Evolutionary conservation across 2,113 vertebrate species (phyloP).

Genomic region (Sprattus sprattus): DNA sequence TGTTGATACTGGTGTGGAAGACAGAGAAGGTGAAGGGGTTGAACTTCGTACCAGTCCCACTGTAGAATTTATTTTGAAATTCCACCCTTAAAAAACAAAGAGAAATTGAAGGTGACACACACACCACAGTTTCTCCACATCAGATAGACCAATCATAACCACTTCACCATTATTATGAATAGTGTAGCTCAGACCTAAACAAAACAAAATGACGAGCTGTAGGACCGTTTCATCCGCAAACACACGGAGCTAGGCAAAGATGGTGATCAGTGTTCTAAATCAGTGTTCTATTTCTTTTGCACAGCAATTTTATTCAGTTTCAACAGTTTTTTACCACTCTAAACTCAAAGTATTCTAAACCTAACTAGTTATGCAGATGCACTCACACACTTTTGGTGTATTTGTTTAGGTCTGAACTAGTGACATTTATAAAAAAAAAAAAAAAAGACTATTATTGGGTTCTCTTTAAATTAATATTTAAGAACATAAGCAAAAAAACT

Average conservation of each 20-base stretch:
- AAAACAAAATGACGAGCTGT: neutral
- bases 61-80: slow-evolving; percentile 85
- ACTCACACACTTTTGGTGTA: neutral
- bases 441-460: neutral
- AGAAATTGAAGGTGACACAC: neutral
- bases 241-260: too few species aligned
- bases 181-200: neutral
- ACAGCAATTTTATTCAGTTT: too few species aligned
- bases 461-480: neutral
- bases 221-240: too few species aligned
- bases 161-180: neutral
- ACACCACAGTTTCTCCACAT: neutral
- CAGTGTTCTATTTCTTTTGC: too few species aligned
- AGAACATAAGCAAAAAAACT: slow-evolving; percentile 22
- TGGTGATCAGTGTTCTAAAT: too few species aligned
- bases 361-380: neutral
- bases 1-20: slow-evolving; percentile 69
- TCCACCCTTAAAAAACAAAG: slow-evolving; percentile 74
- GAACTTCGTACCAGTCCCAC: slow-evolving; percentile 79
- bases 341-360: too few species aligned
- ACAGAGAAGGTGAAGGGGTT: slow-evolving; percentile 79
- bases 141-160: neutral
- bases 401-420: neutral
- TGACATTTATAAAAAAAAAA: neutral
- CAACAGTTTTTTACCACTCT: too few species aligned